Evolutionary conservation across 1,140 invertebrate genomes (phyloP), one percentile per base, ranked within the genome.

Genomic region (Dreissena polymorpha): DNA sequence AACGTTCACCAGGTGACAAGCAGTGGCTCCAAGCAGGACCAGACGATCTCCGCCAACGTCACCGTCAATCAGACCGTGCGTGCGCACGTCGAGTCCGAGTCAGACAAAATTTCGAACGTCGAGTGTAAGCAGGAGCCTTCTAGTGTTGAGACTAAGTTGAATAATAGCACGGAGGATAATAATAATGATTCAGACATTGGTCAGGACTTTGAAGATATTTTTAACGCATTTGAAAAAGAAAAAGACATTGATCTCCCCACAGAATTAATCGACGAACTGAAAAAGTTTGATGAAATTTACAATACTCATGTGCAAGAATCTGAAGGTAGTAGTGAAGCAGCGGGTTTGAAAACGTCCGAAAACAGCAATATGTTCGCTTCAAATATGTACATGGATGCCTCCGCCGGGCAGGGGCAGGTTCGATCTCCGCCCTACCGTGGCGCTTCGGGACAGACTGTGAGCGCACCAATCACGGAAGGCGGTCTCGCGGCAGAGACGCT

Each of bases 21-120:
- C 97, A 89, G 80, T 27, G 97, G 96, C 29, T 95, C 57, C 95
- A 96, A 39, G 96, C 96, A 90, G 50, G 96, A 96, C 10, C 96
- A 97, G 88, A 97, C 97, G 90, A 97, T 97, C 72, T 97, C 96
- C 49, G 97, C 97, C 64, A 97, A 97, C 93, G 97, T 98, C n/a
- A 97, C 97, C 10, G 97, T 98, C 53, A 97, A 97, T 90, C 96
- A 97, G 0, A 94, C 97, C 74, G 96, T 96, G 51, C 97, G 97
- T 89, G 95, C 96, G 5, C 96, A 96, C 65, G 95, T 96, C 23
- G 83, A 13, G 93, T 91, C 85, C 64, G 86, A 93, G 8, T 89
- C 93, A 0, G 88, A 88, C n/a, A 87, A 87, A 10, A 85, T 86
- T 80, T 74, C 87, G 80, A 72, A 85, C 87, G 94, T 96, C 18